Evolutionary conservation across 2,888 invertebrate species (phyloP).

Genomic region (Agapostemon virescens): DNA sequence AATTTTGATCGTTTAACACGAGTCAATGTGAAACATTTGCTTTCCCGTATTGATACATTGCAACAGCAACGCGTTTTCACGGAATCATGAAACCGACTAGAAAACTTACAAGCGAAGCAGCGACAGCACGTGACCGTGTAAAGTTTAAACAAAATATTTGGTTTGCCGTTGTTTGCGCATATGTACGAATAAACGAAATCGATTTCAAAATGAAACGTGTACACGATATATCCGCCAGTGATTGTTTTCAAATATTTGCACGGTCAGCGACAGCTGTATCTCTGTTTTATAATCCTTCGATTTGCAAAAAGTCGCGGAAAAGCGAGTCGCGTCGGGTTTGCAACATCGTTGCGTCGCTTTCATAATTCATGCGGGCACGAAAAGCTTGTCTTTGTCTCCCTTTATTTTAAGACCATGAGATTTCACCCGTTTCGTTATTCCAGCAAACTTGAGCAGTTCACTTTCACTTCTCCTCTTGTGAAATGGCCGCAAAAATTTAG

Average conservation of each 20-base stretch:
- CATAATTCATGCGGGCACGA: constrained; percentile 30
- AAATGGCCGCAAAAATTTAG: constrained; percentile 11
- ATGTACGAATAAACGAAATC: neutral
- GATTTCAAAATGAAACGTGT: constrained; percentile 20
- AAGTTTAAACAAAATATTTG: neutral
- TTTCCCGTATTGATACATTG: neutral
- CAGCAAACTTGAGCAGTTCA: constrained; percentile 20
- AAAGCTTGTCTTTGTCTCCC: constrained; percentile 11
- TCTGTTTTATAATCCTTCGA: constrained; percentile 33
- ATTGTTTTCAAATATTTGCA: constrained; percentile 39
- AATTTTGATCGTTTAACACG: neutral
- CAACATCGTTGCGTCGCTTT: constrained; percentile 44
- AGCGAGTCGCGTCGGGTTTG: constrained; percentile 13
- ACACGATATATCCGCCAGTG: no score
- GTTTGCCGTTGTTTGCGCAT: neutral
- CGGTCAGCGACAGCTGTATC: constrained; percentile 23
- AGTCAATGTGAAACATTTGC: neutral
- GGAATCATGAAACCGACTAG: neutral
- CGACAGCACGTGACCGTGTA: neutral
- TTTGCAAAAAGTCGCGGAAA: constrained; percentile 13
- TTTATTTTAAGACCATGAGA: constrained; percentile 29
- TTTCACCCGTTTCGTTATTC: constrained; percentile 25
- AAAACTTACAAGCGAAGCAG: neutral
- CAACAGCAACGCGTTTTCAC: neutral
- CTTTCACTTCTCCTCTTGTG: constrained; percentile 49